These are phyloP conservation scores for Sebastes glaucus DNA, from an alignment of 2,797 vertebrate genomes.

Conservation along the genomic window DNA sequence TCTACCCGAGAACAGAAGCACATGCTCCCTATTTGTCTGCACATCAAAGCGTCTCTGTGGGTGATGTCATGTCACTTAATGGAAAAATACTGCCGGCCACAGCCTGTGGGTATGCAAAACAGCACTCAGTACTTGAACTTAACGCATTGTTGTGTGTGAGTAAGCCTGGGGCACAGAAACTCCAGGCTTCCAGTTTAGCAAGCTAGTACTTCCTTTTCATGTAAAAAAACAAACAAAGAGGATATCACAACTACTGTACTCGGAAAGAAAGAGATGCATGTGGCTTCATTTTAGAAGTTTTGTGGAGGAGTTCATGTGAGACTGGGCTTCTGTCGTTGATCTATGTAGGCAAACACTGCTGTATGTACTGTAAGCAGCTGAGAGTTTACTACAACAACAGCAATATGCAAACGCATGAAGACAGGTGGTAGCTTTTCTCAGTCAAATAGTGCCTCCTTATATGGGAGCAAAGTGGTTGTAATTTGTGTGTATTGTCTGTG, in stretches of 20 bases:
- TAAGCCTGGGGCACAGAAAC: not conserved
- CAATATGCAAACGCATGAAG: not conserved
- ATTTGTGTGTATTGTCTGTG: not conserved
- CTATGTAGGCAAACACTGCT: not conserved
- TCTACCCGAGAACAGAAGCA: conserved; percentile 20
- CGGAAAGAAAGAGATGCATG: not conserved
- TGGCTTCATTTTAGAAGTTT: not conserved
- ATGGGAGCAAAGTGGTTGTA: not conserved
- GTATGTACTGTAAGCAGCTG: not conserved
- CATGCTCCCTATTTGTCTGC: conserved; percentile 31
- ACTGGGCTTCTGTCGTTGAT: not conserved
- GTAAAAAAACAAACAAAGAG: not conserved
- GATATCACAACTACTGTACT: not conserved
- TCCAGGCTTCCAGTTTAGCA: not conserved
- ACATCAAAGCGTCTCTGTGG: conserved; percentile 37
- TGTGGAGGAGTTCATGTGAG: not conserved
- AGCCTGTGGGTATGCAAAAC: conserved; percentile 62
- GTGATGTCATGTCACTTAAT: conserved; percentile 47
- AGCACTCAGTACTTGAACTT: conserved; percentile 18
- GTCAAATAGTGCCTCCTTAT: not conserved
- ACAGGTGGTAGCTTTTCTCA: not conserved
- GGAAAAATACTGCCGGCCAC: conserved; percentile 58
- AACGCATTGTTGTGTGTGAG: not conserved
- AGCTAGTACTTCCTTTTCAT: not conserved
- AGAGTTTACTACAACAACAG: not conserved